Evolutionary conservation across 2,113 vertebrate genomes (phyloP).

Genomic region (Coregonus clupeaformis): DNA sequence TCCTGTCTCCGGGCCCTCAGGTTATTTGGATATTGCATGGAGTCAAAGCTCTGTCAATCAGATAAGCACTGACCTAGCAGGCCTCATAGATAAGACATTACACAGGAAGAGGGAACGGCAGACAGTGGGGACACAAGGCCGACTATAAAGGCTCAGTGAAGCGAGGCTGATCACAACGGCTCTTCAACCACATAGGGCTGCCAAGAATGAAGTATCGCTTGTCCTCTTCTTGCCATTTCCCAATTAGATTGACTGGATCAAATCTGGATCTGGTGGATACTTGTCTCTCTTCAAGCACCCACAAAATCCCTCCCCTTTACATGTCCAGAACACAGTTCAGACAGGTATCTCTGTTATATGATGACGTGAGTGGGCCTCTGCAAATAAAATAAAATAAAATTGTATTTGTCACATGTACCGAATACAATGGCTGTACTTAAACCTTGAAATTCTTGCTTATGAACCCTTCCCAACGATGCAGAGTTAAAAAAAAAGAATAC

Average conservation of each 20-base stretch:
- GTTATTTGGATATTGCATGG: slow-evolving; percentile 65
- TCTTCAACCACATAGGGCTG: slow-evolving; percentile 46
- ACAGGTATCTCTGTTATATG: too few species aligned
- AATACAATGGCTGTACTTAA: too few species aligned
- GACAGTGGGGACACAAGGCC: slow-evolving; percentile 56
- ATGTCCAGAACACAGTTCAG: neutral
- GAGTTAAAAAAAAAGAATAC: too few species aligned
- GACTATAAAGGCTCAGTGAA: slow-evolving; percentile 58
- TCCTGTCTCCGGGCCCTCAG: slow-evolving; percentile 55
- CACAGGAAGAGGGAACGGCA: slow-evolving; percentile 65
- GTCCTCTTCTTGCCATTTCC: slow-evolving; percentile 25
- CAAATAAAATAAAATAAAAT: too few species aligned
- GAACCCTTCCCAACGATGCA: too few species aligned
- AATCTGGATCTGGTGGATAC: slow-evolving; percentile 25
- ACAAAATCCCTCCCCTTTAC: neutral
- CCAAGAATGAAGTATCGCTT: slow-evolving; percentile 47
- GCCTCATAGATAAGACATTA: slow-evolving; percentile 63
- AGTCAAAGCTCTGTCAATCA: slow-evolving; percentile 73
- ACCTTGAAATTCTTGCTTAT: too few species aligned
- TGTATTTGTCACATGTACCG: too few species aligned
- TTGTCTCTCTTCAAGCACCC: neutral
- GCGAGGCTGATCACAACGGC: slow-evolving; percentile 61
- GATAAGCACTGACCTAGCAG: slow-evolving; percentile 70
- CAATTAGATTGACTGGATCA: slow-evolving; percentile 38
- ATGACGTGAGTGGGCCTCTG: too few species aligned